phyloP scores from a whole-genome alignment of 2,113 vertebrate genomes.

The Ramphastos sulfuratus region DNA sequence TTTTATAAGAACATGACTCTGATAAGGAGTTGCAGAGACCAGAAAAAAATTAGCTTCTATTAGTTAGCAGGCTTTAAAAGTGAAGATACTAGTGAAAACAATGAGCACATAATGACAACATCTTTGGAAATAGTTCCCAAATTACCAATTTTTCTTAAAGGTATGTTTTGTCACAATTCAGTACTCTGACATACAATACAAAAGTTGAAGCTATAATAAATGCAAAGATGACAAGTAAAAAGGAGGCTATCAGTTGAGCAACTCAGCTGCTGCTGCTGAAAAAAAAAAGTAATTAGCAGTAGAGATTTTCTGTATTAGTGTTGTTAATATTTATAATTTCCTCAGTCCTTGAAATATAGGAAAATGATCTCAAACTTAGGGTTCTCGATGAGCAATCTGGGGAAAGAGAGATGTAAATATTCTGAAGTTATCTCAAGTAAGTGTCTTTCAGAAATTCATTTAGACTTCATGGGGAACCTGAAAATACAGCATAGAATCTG shows the following conservation, averaged over 20 bases:
- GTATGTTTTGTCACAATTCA: background rate
- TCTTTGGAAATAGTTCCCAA: background rate
- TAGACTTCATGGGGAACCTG: background rate
- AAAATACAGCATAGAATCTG: background rate
- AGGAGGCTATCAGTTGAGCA: background rate
- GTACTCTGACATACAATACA: background rate
- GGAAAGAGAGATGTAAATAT: background rate
- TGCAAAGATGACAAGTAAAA: background rate
- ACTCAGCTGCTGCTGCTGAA: background rate
- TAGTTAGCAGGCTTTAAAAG: background rate
- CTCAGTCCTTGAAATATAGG: background rate
- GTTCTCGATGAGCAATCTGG: background rate
- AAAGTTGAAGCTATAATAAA: background rate
- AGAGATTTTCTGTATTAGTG: background rate
- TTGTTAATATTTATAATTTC: background rate
- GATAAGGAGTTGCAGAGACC: background rate
- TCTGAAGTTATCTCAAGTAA: background rate
- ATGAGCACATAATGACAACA: background rate
- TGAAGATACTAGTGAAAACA: background rate
- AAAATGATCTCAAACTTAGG: background rate
- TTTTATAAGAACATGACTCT: background rate
- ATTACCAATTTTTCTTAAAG: background rate
- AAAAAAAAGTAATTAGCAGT: background rate
- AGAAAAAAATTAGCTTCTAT: background rate
- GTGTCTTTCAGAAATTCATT: background rate